A percentile compares a stretch with the other conserved stretches of the same genome.
Conservation (phyloP, 2,888 invertebrate species). For the Sphaeridia pumilis region DNA sequence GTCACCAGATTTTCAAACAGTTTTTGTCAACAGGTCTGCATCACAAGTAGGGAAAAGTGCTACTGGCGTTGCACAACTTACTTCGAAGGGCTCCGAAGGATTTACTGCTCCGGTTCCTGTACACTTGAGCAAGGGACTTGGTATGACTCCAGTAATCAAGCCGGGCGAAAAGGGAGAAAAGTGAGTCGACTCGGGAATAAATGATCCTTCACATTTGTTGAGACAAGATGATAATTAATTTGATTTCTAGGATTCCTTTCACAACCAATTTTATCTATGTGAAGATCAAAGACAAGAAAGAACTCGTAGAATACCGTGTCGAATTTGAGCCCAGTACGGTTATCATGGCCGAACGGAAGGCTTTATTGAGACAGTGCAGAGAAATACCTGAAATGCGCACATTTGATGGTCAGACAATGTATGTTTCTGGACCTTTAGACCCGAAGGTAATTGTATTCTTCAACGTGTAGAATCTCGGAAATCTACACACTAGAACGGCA, state of each 20-base stretch:
- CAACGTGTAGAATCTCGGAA: neutral
- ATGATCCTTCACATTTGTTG: too few relatives aligned
- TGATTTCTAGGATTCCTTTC: neutral
- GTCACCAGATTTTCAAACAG: too few relatives aligned
- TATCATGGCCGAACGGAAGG: slow-evolving; percentile 51
- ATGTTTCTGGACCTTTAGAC: slow-evolving; percentile 56
- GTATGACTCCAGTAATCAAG: neutral
- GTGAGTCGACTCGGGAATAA: too few relatives aligned
- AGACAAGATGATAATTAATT: too few relatives aligned
- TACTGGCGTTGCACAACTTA: neutral
- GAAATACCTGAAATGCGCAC: slow-evolving; percentile 54
- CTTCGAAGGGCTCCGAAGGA: neutral
- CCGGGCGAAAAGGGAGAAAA: neutral
- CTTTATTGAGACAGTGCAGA: slow-evolving; percentile 50
- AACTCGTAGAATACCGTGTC: slow-evolving; percentile 74
- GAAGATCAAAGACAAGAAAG: slow-evolving; percentile 37
- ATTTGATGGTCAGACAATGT: slow-evolving; percentile 65
- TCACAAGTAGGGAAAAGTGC: neutral
- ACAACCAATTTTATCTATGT: slow-evolving; percentile 13
- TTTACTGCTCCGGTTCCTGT: slow-evolving; percentile 3
- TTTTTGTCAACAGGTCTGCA: neutral
- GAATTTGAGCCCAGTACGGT: slow-evolving; percentile 63
- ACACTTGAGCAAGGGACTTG: neutral
- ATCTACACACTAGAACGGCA: too few relatives aligned
- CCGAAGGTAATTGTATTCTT: slow-evolving; percentile 51